A percentile compares a stretch with the other conserved stretches of the same genome.
Evolutionary conservation across 2,113 vertebrate species (phyloP).

Genomic region (Phalacrocorax brasilianus): DNA sequence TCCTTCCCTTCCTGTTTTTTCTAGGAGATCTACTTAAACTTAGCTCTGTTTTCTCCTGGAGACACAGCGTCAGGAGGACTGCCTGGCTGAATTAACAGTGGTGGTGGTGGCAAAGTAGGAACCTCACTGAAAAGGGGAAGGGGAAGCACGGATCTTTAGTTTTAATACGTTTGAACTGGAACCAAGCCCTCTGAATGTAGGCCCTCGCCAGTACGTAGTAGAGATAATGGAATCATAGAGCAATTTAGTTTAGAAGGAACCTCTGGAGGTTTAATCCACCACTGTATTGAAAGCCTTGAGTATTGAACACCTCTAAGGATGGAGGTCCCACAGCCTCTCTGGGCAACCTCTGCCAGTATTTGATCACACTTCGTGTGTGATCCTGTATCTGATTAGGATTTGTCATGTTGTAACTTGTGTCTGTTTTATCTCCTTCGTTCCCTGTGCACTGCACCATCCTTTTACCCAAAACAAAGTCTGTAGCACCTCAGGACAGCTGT

Average conservation of each 20-base stretch:
- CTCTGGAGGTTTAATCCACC: background rate
- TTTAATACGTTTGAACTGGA: background rate
- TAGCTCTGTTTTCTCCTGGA: background rate
- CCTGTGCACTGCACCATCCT: background rate
- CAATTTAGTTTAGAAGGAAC: background rate
- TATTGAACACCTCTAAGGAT: background rate
- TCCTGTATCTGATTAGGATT: background rate
- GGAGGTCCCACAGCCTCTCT: background rate
- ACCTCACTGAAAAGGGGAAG: too few species aligned
- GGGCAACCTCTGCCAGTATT: background rate
- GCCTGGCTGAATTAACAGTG: background rate
- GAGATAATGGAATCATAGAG: too few species aligned
- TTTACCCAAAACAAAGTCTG: background rate
- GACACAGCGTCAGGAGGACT: accelerated
- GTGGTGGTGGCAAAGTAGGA: accelerated
- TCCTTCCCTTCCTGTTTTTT: background rate
- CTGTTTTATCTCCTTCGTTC: background rate
- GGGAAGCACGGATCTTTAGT: background rate
- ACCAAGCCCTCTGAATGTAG: background rate
- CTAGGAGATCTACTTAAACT: too few species aligned
- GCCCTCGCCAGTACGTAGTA: accelerated
- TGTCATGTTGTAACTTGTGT: background rate
- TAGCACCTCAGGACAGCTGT: background rate
- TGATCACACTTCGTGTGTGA: background rate
- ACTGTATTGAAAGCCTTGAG: background rate